These are phyloP conservation scores for Ceriagrion tenellum DNA, from an alignment of 2,888 invertebrate species.

Conservation along the genomic window DNA sequence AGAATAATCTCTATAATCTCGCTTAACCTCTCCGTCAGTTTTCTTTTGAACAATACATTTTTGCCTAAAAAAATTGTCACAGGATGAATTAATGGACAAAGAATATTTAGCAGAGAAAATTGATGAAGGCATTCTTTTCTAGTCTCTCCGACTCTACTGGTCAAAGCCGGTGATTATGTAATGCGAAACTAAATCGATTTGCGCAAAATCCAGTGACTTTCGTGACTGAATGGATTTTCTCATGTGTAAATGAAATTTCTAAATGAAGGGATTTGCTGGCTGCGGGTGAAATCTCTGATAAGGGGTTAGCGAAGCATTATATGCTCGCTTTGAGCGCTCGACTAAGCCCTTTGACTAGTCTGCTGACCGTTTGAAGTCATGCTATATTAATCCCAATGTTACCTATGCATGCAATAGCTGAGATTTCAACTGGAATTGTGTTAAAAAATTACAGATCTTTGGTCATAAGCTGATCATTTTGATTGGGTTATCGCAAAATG, in stretches of 20 bases:
- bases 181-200: neutral
- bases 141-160: neutral
- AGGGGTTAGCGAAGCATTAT: neutral
- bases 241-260: conserved; percentile 4
- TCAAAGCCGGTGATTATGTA: neutral
- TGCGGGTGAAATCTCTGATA: neutral
- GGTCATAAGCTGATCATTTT: neutral
- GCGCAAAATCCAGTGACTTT: neutral
- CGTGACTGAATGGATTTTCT: neutral
- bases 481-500: neutral
- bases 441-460: neutral
- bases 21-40: too few relatives aligned
- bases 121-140: neutral
- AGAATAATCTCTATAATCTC: too few relatives aligned
- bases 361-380: neutral
- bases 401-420: neutral
- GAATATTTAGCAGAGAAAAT: neutral
- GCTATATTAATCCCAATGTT: neutral
- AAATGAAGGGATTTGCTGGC: neutral
- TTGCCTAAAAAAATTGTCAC: neutral
- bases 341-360: neutral
- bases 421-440: neutral
- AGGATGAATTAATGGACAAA: neutral
- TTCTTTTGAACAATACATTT: too few relatives aligned
- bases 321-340: neutral